A percentile compares a stretch with the other conserved stretches of the same genome.
These are phyloP conservation scores for Hylia prasina DNA, from an alignment of 2,113 vertebrate genomes.

Conservation along the genomic window DNA sequence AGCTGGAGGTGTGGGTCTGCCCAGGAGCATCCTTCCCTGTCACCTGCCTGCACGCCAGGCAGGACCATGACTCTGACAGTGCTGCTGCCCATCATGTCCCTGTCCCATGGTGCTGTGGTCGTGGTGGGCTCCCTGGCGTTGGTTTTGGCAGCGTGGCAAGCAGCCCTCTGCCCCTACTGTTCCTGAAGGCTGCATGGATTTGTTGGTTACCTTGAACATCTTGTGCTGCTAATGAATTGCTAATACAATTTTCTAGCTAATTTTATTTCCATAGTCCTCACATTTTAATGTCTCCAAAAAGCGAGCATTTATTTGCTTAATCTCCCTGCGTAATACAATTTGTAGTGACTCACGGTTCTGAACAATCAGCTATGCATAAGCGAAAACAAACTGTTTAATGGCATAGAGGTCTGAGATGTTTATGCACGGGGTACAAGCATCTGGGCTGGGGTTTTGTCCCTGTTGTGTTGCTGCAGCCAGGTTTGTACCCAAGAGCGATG, in stretches of 20 bases:
- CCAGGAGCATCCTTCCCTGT: neutral
- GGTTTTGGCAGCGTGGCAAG: neutral
- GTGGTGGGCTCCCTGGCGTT: neutral
- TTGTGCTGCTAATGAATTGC: slow-evolving; percentile 73
- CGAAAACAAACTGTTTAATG: slow-evolving; percentile 55
- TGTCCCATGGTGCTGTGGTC: fast-evolving
- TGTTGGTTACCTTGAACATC: neutral
- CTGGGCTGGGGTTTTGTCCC: neutral
- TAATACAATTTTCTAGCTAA: slow-evolving; percentile 76
- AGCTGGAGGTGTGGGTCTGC: neutral
- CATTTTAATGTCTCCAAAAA: slow-evolving; percentile 69
- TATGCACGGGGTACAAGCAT: fast-evolving
- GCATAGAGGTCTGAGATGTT: slow-evolving; percentile 2
- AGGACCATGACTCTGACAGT: fast-evolving
- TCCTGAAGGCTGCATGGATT: neutral
- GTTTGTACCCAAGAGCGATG: fast-evolving
- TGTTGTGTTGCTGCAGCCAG: neutral
- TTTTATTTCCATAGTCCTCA: slow-evolving; percentile 73
- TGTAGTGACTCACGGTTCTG: slow-evolving; percentile 59
- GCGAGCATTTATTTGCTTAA: slow-evolving; percentile 69
- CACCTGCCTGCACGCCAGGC: neutral
- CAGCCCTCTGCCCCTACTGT: neutral
- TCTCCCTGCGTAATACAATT: slow-evolving; percentile 68
- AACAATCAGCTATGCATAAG: slow-evolving; percentile 67
- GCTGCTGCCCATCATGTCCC: neutral